These are phyloP conservation scores for Eremophila alpestris DNA, from an alignment of 2,797 vertebrate species.

Conservation along the genomic window DNA sequence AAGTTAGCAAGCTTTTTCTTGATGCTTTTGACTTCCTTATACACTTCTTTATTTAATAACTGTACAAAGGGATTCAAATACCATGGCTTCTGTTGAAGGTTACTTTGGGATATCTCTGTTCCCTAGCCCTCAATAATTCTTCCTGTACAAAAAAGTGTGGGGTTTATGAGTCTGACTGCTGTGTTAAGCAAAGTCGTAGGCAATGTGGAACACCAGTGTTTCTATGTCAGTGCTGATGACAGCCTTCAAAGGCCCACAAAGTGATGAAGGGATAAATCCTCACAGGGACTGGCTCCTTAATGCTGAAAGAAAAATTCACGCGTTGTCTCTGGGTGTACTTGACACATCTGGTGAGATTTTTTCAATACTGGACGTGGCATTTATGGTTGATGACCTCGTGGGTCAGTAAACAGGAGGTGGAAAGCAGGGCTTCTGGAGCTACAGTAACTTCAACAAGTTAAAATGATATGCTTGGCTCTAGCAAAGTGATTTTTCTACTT, in stretches of 20 bases:
- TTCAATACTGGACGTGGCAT: rapidly evolving
- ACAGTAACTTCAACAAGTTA: neutral
- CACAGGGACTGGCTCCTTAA: neutral
- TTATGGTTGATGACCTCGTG: neutral
- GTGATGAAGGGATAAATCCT: neutral
- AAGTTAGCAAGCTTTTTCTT: neutral
- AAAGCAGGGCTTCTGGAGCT: neutral
- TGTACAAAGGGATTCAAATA: neutral
- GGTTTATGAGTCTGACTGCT: neutral
- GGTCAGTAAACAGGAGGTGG: neutral
- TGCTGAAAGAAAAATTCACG: neutral
- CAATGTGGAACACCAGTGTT: neutral
- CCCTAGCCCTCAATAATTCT: neutral
- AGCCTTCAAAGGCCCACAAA: neutral
- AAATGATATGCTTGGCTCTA: neutral
- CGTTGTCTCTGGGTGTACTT: neutral
- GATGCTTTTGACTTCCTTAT: neutral
- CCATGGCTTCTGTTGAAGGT: neutral
- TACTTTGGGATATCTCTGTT: neutral
- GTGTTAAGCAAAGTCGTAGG: neutral
- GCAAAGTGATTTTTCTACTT: neutral
- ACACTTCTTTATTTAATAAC: neutral
- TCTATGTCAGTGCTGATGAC: neutral
- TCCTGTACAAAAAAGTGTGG: neutral
- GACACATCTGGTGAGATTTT: neutral